Percentiles rank a stretch among this genome's conserved stretches.
phyloP scores from a whole-genome alignment of 2,888 invertebrate genomes.

The Phyllotreta cruciferae region DNA sequence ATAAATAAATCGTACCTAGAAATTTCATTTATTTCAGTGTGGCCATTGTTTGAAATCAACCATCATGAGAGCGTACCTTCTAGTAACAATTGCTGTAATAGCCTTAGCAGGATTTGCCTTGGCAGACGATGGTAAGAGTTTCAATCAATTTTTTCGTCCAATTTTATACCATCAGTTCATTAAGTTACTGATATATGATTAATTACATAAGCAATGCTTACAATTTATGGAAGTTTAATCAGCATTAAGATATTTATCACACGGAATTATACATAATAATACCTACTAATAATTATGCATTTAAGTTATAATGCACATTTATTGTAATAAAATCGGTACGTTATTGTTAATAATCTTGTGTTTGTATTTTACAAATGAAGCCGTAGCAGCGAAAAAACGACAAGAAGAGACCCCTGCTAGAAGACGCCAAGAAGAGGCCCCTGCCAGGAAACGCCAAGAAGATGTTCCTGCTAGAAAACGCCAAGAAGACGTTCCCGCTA shows the following conservation, averaged over 20 bases:
- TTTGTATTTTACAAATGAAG: background rate
- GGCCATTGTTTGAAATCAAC: background rate
- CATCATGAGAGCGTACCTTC: background rate
- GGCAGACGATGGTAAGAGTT: constrained; percentile 6
- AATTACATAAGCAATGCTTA: too few relatives aligned
- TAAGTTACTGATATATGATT: too few relatives aligned
- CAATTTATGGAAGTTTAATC: too few relatives aligned
- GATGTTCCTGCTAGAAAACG: background rate
- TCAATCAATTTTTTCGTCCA: background rate
- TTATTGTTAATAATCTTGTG: too few relatives aligned
- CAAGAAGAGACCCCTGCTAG: background rate
- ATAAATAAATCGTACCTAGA: background rate
- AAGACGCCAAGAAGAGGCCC: background rate
- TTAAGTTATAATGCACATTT: too few relatives aligned
- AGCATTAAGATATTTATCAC: too few relatives aligned
- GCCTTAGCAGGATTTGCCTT: background rate
- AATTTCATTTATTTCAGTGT: background rate
- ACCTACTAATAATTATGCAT: too few relatives aligned
- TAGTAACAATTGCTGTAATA: constrained; percentile 1
- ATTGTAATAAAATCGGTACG: too few relatives aligned
- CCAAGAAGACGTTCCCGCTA: background rate
- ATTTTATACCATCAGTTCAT: too few relatives aligned
- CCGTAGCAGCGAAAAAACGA: background rate
- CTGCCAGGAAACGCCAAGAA: background rate
- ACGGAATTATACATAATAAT: too few relatives aligned